Conservation (phyloP, 2,797 vertebrate genomes). For the Sebastes dallii region DNA sequence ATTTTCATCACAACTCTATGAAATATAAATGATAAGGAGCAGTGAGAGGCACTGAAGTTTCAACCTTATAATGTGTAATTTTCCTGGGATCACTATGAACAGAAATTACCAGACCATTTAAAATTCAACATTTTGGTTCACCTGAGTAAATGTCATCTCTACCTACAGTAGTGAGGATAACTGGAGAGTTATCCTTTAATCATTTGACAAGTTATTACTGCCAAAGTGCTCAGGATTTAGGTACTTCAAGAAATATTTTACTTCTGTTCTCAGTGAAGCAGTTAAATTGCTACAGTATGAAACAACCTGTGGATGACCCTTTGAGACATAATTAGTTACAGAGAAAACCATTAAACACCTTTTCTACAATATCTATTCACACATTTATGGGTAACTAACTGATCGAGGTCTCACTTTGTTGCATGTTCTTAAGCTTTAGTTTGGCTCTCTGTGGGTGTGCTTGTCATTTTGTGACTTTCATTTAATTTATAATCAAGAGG, state of each 20-base stretch:
- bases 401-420: constrained; percentile 34
- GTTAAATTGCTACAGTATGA: constrained; percentile 12
- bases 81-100: constrained; percentile 6
- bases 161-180: not conserved
- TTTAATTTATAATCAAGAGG: constrained; percentile 46
- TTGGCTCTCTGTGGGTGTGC: not conserved
- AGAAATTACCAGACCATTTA: constrained; percentile 5
- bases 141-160: not conserved
- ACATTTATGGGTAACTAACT: not conserved
- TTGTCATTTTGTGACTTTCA: constrained; percentile 26
- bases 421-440: constrained; percentile 15
- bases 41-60: constrained; percentile 22
- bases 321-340: constrained; percentile 28
- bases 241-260: constrained; percentile 13
- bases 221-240: not conserved
- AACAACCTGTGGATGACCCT: constrained; percentile 37
- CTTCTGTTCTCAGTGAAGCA: constrained; percentile 11
- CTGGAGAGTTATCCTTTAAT: not conserved
- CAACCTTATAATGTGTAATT: constrained; percentile 8
- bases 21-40: constrained; percentile 51
- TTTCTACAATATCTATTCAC: not conserved
- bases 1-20: constrained; percentile 42
- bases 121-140: constrained; percentile 15
- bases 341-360: constrained; percentile 43
- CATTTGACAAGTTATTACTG: constrained; percentile 5